These are phyloP conservation scores for Drosophila guanche DNA, from an alignment of 1,140 invertebrate genomes.

Conservation along the genomic window DNA sequence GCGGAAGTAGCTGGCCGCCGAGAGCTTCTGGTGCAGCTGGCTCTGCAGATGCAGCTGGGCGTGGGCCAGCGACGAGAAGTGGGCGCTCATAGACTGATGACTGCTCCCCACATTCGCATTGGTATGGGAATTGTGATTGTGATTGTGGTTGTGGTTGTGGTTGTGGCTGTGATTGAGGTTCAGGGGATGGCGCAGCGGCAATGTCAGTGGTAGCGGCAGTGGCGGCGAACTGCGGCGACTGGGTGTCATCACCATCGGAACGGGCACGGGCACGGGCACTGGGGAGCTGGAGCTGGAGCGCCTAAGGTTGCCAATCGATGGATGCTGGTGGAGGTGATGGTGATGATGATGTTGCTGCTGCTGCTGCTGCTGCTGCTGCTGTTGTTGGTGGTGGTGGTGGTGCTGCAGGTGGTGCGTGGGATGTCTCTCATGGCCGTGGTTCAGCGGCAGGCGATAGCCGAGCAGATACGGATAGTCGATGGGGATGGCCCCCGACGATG, in stretches of 20 bases:
- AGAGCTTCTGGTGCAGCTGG: slow-evolving; percentile 84
- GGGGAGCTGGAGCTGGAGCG: slow-evolving; percentile 27
- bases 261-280: slow-evolving; percentile 22
- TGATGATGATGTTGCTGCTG: slow-evolving; percentile 8
- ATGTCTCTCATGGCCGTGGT: slow-evolving; percentile 38
- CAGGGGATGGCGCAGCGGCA: slow-evolving; percentile 34
- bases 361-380: slow-evolving; percentile 10
- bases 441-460: slow-evolving; percentile 55
- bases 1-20: slow-evolving; percentile 84
- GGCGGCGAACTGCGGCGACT: slow-evolving; percentile 87
- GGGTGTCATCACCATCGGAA: slow-evolving; percentile 86
- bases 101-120: background rate
- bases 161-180: slow-evolving; percentile 21
- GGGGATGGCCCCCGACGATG: slow-evolving; percentile 8
- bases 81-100: slow-evolving; percentile 70
- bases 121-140: background rate
- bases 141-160: slow-evolving; percentile 22
- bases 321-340: background rate
- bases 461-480: slow-evolving; percentile 45
- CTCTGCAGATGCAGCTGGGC: slow-evolving; percentile 85
- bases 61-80: slow-evolving; percentile 84
- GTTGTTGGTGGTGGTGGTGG: slow-evolving; percentile 14
- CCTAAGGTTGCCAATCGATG: background rate
- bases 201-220: slow-evolving; percentile 27
- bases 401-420: slow-evolving; percentile 12